These are phyloP conservation scores for Acanthaster planci DNA, from an alignment of 35 echinoderm and acorn worm genomes.

Conservation along the genomic window DNA sequence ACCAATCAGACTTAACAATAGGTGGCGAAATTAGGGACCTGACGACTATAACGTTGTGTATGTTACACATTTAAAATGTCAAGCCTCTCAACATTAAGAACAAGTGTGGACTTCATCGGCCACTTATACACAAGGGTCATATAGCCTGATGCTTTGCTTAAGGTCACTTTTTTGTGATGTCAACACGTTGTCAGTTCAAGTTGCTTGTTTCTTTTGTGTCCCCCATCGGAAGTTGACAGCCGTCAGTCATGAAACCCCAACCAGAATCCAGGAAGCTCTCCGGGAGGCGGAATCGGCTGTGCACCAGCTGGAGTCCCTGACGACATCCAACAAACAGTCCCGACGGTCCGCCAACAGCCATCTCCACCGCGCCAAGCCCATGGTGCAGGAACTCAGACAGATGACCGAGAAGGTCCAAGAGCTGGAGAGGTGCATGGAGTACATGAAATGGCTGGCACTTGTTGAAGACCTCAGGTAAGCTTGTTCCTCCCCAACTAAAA, in stretches of 20 bases:
- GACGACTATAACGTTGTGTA: too few species aligned
- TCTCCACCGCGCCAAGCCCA: constrained; percentile 69
- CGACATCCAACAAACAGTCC: constrained; percentile 51
- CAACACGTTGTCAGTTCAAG: background rate
- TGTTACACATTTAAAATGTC: too few species aligned
- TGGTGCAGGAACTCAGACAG: constrained; percentile 60
- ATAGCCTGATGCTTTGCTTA: too few species aligned
- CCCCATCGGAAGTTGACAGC: constrained; percentile 41
- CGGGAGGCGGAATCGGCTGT: constrained; percentile 35
- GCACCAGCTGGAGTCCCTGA: constrained; percentile 28
- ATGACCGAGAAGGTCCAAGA: constrained; percentile 76
- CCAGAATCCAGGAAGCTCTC: constrained; percentile 63
- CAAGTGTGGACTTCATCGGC: too few species aligned
- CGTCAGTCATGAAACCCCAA: constrained; percentile 47
- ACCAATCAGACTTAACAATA: too few species aligned
- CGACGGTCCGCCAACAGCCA: constrained; percentile 54
- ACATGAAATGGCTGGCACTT: constrained; percentile 92
- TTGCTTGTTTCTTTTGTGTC: background rate
- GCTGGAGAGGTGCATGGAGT: constrained; percentile 90
- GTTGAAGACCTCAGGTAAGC: constrained; percentile 86
- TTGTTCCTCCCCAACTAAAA: background rate
- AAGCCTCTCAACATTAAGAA: too few species aligned
- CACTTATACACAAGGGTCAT: too few species aligned
- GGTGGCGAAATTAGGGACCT: too few species aligned
- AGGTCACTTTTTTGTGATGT: too few species aligned